Percentiles rank a stretch among this genome's conserved stretches.
Conservation (phyloP, 2,113 vertebrate species). For the Herpetotheres cachinnans region DNA sequence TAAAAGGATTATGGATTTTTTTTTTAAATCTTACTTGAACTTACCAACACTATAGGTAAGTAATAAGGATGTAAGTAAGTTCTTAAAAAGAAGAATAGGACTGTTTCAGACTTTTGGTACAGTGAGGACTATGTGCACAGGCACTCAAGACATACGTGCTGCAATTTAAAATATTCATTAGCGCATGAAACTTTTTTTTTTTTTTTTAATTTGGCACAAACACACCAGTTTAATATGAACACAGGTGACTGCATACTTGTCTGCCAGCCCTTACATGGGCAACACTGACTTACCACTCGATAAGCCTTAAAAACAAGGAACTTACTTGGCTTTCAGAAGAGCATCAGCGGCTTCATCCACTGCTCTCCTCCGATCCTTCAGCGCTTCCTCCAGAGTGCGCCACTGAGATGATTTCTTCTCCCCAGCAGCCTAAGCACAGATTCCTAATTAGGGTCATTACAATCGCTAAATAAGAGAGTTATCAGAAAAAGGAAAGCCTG, state of each 20-base stretch:
- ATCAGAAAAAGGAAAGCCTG: not conserved
- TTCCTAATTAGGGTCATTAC: not conserved
- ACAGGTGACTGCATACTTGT: not conserved
- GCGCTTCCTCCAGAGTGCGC: slow-evolving; percentile 86
- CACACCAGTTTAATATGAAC: not conserved
- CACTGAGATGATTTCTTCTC: slow-evolving; percentile 87
- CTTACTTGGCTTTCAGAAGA: slow-evolving; percentile 89
- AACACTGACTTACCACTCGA: fast-evolving
- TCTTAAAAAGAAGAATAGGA: not conserved
- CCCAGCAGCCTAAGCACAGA: slow-evolving; percentile 71
- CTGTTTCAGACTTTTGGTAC: not conserved
- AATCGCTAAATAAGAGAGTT: too few relatives aligned
- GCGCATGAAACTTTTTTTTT: fast-evolving
- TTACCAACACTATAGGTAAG: not conserved
- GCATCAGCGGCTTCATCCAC: slow-evolving; percentile 84
- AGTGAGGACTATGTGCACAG: not conserved
- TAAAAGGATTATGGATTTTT: not conserved
- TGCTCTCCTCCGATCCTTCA: slow-evolving; percentile 81
- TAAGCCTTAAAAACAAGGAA: not conserved
- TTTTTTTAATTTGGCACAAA: not conserved
- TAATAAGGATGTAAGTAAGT: not conserved
- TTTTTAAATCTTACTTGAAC: not conserved
- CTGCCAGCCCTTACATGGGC: not conserved
- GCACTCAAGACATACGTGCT: not conserved
- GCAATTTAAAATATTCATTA: not conserved